These are phyloP conservation scores for Taurulus bubalis DNA, from an alignment of 2,113 vertebrate species.

Conservation along the genomic window DNA sequence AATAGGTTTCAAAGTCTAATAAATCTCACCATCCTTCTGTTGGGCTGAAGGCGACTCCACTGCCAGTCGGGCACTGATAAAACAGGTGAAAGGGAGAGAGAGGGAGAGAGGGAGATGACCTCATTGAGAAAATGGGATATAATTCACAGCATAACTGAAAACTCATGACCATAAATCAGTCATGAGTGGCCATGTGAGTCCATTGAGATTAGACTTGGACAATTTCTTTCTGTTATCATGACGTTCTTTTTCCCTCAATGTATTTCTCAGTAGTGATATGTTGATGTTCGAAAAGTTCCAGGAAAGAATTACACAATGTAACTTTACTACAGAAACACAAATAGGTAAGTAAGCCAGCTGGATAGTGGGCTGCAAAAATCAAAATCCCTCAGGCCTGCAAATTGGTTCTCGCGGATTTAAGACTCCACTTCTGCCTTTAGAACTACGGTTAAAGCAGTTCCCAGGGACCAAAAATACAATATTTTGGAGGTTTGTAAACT, in stretches of 20 bases:
- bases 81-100: slow-evolving; percentile 24
- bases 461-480: not conserved
- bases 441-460: slow-evolving; percentile 21
- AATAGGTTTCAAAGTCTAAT: slow-evolving; percentile 63
- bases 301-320: slow-evolving; percentile 39
- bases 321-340: slow-evolving; percentile 44
- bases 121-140: slow-evolving; percentile 38
- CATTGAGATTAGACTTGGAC: slow-evolving; percentile 7
- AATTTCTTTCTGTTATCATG: not conserved
- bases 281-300: slow-evolving; percentile 27
- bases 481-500: slow-evolving; percentile 27
- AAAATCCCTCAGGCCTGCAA: slow-evolving; percentile 34
- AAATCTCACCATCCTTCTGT: slow-evolving; percentile 62
- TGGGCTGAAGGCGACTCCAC: slow-evolving; percentile 17
- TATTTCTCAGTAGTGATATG: slow-evolving; percentile 18
- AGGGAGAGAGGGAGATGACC: slow-evolving; percentile 28
- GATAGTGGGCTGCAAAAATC: slow-evolving; percentile 13
- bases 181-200: slow-evolving; percentile 33
- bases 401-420: slow-evolving; percentile 26
- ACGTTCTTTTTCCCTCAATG: not conserved
- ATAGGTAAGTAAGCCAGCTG: slow-evolving; percentile 44
- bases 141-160: slow-evolving; percentile 54
- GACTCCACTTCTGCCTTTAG: slow-evolving; percentile 23
- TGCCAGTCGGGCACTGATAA: slow-evolving; percentile 11
- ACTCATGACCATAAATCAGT: slow-evolving; percentile 40